Percentiles rank a stretch among this genome's conserved stretches.
Conservation (phyloP, 2,113 vertebrate species). For the Serinus canaria region DNA sequence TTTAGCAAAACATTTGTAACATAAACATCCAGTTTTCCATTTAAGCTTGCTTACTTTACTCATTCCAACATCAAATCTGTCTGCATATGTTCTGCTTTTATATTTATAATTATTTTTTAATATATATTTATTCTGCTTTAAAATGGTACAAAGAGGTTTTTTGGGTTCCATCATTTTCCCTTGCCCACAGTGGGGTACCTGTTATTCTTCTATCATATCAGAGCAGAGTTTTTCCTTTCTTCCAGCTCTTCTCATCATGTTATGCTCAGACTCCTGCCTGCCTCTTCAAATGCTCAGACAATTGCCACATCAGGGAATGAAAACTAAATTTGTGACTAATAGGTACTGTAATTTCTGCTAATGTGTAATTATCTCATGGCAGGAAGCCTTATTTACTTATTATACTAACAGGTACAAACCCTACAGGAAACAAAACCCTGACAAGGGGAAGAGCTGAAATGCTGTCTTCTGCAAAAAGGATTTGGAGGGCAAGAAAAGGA, state of each 20-base stretch:
- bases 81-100: background rate
- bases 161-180: background rate
- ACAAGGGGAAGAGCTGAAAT: background rate
- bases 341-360: background rate
- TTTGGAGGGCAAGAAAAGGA: background rate
- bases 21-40: background rate
- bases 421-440: background rate
- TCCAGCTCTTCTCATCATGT: background rate
- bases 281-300: background rate
- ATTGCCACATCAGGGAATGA: background rate
- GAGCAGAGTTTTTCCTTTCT: background rate
- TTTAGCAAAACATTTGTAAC: background rate
- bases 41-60: background rate
- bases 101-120: background rate
- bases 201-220: background rate
- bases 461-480: background rate
- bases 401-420: background rate
- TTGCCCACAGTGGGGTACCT: background rate
- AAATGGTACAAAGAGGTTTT: background rate
- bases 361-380: background rate
- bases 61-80: background rate
- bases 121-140: background rate
- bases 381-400: background rate
- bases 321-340: constrained; percentile 12
- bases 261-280: background rate